phyloP scores from a whole-genome alignment of 2,113 vertebrate species.

The Amazona vittata region DNA sequence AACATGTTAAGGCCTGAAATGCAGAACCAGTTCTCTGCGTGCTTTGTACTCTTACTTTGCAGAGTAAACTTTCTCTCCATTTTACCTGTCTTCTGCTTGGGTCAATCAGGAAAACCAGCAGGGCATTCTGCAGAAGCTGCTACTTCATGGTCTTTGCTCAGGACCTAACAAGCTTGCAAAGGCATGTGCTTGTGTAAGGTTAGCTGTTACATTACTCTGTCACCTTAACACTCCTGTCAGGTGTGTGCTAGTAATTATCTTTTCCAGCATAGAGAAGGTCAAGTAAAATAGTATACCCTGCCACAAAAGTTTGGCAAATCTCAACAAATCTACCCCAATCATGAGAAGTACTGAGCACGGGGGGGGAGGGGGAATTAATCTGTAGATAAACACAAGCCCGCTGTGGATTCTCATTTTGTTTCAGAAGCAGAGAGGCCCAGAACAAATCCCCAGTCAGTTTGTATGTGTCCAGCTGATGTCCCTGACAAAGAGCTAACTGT shows the following conservation, averaged over 20 bases:
- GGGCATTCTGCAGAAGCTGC: not conserved
- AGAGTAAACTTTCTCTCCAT: not conserved
- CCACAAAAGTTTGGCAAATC: not conserved
- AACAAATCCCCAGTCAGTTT: conserved; percentile 27
- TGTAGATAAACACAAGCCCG: not conserved
- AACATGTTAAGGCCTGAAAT: not conserved
- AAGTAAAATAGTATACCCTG: not conserved
- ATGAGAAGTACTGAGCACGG: too few relatives aligned
- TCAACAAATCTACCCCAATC: not conserved
- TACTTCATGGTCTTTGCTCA: not conserved
- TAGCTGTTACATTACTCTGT: not conserved
- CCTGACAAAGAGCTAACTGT: conserved; percentile 29
- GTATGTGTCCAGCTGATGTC: conserved; percentile 15
- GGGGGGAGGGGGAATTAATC: not conserved
- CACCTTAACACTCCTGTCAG: not conserved
- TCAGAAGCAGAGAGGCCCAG: not conserved
- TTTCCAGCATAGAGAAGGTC: not conserved
- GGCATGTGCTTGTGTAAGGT: not conserved
- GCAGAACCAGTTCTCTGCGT: not conserved
- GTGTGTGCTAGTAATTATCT: not conserved
- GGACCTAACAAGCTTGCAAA: not conserved
- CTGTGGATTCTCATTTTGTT: not conserved
- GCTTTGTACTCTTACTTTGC: not conserved
- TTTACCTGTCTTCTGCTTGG: not conserved
- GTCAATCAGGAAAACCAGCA: not conserved